phyloP scores from a whole-genome alignment of 2,797 vertebrate species.

The Sebastes aleutianus region DNA sequence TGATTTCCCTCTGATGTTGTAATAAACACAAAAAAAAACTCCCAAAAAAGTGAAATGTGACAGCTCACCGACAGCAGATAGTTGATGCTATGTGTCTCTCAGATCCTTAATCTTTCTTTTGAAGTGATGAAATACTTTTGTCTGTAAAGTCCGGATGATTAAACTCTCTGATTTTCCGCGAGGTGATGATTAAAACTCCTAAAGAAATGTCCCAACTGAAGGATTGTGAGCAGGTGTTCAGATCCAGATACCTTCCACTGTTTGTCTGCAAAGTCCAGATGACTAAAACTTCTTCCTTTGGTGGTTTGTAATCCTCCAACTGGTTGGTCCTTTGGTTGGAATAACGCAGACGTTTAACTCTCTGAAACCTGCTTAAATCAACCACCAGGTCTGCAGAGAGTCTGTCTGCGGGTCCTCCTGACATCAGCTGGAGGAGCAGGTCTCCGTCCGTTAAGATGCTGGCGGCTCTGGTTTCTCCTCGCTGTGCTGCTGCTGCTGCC shows the following conservation, averaged over 20 bases:
- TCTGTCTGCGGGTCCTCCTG: background rate
- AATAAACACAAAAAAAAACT: no score
- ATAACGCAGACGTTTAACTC: background rate
- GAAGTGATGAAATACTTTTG: no score
- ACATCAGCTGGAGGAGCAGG: constrained; percentile 20
- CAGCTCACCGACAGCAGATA: no score
- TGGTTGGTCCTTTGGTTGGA: background rate
- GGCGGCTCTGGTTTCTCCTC: constrained; percentile 21
- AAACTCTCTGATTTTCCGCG: background rate
- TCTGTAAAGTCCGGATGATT: background rate
- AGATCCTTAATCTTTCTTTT: background rate
- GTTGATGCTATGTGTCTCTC: background rate
- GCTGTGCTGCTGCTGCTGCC: constrained; percentile 4
- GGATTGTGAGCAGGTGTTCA: no score
- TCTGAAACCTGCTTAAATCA: background rate
- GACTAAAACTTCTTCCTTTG: background rate
- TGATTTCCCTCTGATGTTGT: no score
- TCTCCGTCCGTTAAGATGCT: constrained; percentile 6
- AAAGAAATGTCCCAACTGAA: background rate
- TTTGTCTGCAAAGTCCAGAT: background rate
- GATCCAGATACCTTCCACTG: no score
- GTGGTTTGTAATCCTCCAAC: background rate
- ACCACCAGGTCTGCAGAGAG: background rate
- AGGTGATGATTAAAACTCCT: background rate
- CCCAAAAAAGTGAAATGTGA: no score